phyloP scores from a whole-genome alignment of 2,113 vertebrate species.

The Eublepharis macularius region DNA sequence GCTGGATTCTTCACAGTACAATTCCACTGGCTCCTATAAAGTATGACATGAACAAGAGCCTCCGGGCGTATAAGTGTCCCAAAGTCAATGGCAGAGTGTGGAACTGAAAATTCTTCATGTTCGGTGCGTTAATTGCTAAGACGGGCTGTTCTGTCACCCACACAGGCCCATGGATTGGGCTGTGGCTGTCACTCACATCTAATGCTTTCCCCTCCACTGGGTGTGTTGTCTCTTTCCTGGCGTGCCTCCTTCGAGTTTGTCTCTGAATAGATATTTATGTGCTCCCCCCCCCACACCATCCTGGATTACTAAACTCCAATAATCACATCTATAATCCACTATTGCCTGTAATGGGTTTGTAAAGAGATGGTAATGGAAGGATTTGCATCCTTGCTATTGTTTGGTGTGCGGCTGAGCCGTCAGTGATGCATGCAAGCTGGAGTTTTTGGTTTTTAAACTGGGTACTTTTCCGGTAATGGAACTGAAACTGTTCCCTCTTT shows the following conservation, averaged over 20 bases:
- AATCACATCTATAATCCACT: conserved; percentile 11
- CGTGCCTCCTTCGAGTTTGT: not conserved
- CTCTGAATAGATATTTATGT: not conserved
- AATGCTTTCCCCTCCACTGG: not conserved
- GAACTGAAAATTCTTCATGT: not conserved
- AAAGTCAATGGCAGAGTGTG: not conserved
- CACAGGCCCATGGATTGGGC: accelerated
- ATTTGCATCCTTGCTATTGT: not conserved
- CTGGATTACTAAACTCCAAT: conserved; percentile 4
- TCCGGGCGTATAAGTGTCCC: too few species aligned
- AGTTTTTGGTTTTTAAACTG: not conserved
- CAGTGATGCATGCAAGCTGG: not conserved
- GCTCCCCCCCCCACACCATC: not conserved
- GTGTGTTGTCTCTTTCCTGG: not conserved
- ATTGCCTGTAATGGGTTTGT: not conserved
- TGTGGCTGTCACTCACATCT: not conserved
- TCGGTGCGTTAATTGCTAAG: not conserved
- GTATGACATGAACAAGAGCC: too few species aligned
- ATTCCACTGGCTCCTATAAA: too few species aligned
- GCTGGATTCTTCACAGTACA: too few species aligned
- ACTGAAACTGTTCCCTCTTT: too few species aligned
- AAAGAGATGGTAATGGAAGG: not conserved
- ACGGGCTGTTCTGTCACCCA: not conserved
- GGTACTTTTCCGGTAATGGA: not conserved
- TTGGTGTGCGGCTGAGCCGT: not conserved